Conservation (phyloP, 1,140 invertebrate genomes). For the Oedothorax gibbosus region DNA sequence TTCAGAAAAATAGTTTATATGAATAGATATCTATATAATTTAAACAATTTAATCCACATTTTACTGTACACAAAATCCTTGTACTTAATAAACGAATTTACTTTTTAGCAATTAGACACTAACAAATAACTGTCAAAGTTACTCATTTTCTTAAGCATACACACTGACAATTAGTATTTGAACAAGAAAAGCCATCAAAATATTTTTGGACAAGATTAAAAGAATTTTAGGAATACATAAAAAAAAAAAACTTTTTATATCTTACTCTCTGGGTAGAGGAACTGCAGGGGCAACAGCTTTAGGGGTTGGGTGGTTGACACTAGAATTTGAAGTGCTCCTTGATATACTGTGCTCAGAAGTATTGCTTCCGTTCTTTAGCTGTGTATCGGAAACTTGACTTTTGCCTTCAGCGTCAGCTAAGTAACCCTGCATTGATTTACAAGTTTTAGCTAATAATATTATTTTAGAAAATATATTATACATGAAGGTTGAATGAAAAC, state of each 20-base stretch:
- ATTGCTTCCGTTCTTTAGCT: conserved; percentile 68
- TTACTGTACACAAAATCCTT: too few species aligned
- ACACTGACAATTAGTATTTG: neutral
- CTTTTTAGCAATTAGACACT: too few species aligned
- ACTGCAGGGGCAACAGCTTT: conserved; percentile 55
- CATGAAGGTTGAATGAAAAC: too few species aligned
- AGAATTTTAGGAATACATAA: too few species aligned
- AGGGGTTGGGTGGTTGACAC: conserved; percentile 76
- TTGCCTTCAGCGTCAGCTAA: conserved; percentile 51
- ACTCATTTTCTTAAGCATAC: too few species aligned
- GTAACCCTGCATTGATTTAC: conserved; percentile 12
- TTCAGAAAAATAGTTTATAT: too few species aligned
- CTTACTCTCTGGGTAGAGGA: conserved; percentile 54
- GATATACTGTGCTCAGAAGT: conserved; percentile 86
- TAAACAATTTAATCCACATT: too few species aligned
- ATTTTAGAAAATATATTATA: too few species aligned
- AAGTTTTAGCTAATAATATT: too few species aligned
- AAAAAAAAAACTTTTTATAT: neutral
- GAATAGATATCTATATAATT: too few species aligned
- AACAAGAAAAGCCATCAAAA: neutral
- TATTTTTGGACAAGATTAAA: neutral
- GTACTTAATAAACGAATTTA: too few species aligned
- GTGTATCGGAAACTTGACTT: conserved; percentile 5
- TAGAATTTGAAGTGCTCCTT: conserved; percentile 89
- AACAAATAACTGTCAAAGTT: too few species aligned